Conservation (phyloP, 2,888 invertebrate species). For the Mythimna impura region DNA sequence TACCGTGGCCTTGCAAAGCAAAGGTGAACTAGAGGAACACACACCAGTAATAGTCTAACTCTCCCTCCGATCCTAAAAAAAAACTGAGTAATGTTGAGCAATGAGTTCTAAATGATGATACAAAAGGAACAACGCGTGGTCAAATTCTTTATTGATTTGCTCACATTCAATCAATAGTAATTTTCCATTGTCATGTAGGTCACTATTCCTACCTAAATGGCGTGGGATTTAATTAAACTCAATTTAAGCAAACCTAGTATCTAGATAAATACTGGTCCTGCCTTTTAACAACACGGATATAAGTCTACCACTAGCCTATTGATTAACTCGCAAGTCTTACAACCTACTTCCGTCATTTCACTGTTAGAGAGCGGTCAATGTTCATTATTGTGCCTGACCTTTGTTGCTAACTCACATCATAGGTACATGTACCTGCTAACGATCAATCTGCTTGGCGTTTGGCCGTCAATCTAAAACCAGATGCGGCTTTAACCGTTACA, state of each 20-base stretch:
- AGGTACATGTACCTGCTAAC: background rate
- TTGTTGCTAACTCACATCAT: constrained; percentile 1
- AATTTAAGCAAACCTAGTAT: background rate
- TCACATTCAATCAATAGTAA: background rate
- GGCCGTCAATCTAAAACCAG: background rate
- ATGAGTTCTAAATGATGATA: too few species aligned
- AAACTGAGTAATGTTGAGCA: too few species aligned
- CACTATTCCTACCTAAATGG: background rate
- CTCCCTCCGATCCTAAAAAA: too few species aligned
- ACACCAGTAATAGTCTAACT: too few species aligned
- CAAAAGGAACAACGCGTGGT: background rate
- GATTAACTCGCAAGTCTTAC: constrained; percentile 1
- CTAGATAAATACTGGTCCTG: background rate
- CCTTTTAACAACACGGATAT: background rate
- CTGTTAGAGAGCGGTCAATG: background rate
- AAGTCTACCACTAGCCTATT: background rate
- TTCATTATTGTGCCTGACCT: constrained; percentile 15
- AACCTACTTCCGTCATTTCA: constrained; percentile 27
- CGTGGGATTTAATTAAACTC: background rate
- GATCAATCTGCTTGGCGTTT: background rate
- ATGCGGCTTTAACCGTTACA: too few species aligned
- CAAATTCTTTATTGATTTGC: background rate
- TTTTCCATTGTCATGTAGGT: background rate
- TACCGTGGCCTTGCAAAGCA: too few species aligned
- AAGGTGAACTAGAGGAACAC: too few species aligned